Evolutionary conservation across 2,888 invertebrate species (phyloP), one percentile per base, ranked within the genome.

Genomic region (Lithophane socia): DNA sequence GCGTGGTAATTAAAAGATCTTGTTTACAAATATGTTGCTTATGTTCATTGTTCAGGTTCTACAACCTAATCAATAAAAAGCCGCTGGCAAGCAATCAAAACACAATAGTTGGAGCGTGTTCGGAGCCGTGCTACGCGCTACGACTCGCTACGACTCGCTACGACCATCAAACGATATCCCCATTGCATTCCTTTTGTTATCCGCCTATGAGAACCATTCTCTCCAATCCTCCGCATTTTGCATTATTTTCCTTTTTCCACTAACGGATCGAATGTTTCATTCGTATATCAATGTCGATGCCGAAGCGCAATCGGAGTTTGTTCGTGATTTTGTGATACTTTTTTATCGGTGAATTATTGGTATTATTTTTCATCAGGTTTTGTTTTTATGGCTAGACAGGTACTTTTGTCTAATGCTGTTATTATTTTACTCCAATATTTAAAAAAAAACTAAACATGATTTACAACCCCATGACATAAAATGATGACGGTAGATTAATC

Each of bases 181-280:
- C 92, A 92, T 93, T 91, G 92, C 92, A 89, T 94, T 94, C 93
- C 94, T 95, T 95, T 96, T 96, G 94, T 95, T 94, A 91, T 92
- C 91, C 92, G 92, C 89, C 94, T 92, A 94, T 93, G 95, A 95
- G 95, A 94, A 94, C 93, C 92, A 93, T 94, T 94, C 94, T 92
- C 93, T 92, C 92, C 93, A 91, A 93, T 93, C 91, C 92, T 90
- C 91, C 89, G 92, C 92, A 92, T 94, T 95, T 94, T 94, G 92
- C 93, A 95, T 95, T 94, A 94, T 94, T 95, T 94, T 93, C 91
- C 93, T 96, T 94, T 94, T 94, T 92, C 89, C 90, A 92, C 95
- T 95, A 95, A 95, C 95, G 95, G 96, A 96, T 95, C 92, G 94
- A 94, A 94, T 92, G 94, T 94, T 95, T 93, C 92, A 91, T 93